These are phyloP conservation scores for Saturnia japonica DNA, from an alignment of 2,888 invertebrate genomes.

Conservation along the genomic window DNA sequence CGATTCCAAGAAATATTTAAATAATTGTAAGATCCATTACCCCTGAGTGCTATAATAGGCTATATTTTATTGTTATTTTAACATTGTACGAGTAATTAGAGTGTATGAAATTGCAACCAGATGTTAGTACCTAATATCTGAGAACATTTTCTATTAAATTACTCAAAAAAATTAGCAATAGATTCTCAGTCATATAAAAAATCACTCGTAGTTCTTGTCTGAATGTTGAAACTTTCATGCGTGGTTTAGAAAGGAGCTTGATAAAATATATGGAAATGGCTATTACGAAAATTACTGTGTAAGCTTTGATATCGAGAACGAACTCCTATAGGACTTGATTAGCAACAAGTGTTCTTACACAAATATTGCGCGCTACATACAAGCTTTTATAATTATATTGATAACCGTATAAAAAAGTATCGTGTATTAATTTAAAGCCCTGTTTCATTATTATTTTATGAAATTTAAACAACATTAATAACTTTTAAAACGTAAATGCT, in stretches of 20 bases:
- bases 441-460: neutral
- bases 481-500: neutral
- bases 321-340: constrained; percentile 15
- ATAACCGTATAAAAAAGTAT: neutral
- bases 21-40: no score
- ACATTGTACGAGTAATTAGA: no score
- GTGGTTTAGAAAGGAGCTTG: neutral
- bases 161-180: no score
- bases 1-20: neutral
- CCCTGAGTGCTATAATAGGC: neutral
- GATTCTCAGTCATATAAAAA: no score
- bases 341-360: constrained; percentile 19
- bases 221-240: neutral
- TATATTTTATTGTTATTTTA: no score
- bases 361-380: constrained; percentile 15
- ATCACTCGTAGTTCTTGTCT: no score
- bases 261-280: neutral
- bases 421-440: neutral
- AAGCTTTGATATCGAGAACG: neutral
- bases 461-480: neutral
- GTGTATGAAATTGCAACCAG: no score
- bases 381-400: neutral
- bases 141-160: no score
- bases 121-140: no score
- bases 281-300: neutral